Percentiles rank a stretch among this genome's conserved stretches.
These are phyloP conservation scores for Conops quadrifasciatus DNA, from an alignment of 2,888 invertebrate genomes.

Conservation along the genomic window DNA sequence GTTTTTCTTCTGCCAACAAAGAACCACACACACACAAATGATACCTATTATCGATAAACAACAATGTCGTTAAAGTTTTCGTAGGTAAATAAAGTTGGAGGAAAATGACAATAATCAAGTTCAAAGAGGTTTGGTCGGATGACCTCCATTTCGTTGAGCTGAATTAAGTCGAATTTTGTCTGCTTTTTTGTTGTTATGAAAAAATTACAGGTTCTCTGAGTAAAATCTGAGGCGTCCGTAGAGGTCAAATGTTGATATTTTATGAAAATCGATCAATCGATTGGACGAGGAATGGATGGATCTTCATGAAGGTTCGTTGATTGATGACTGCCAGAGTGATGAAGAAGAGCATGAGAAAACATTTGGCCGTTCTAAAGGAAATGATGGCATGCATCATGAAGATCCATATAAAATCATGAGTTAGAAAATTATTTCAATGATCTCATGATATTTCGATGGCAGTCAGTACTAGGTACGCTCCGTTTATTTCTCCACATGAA, in stretches of 20 bases:
- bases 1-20: too few relatives aligned
- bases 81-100: conserved; percentile 18
- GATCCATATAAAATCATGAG: too few relatives aligned
- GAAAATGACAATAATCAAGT: conserved; percentile 31
- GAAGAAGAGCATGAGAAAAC: too few relatives aligned
- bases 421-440: too few relatives aligned
- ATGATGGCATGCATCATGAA: too few relatives aligned
- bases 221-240: background rate
- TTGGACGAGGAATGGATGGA: too few relatives aligned
- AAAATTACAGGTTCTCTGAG: background rate
- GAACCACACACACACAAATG: background rate
- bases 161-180: background rate
- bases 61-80: background rate
- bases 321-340: too few relatives aligned
- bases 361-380: too few relatives aligned
- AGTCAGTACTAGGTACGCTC: too few relatives aligned
- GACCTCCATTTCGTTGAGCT: background rate
- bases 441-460: too few relatives aligned
- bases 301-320: too few relatives aligned
- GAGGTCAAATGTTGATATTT: background rate
- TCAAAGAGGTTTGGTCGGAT: conserved; percentile 21
- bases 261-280: background rate
- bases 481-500: background rate
- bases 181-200: background rate
- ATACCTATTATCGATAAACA: background rate